Base-by-base conservation (phyloP, 2,113 vertebrate genomes). In the Neotoma lepida region DNA sequence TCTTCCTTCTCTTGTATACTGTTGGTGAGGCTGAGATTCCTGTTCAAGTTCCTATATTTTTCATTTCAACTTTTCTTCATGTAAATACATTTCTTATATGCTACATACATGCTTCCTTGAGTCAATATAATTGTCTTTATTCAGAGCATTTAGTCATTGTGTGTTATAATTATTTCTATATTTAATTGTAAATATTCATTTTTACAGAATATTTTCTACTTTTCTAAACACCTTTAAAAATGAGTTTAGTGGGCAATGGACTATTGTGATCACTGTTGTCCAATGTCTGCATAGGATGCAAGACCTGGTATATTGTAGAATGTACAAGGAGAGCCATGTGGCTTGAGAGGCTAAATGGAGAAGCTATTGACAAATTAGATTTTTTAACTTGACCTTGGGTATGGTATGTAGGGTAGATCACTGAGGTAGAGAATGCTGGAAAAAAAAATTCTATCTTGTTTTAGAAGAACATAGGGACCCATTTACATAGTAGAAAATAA, bases 181-280 rank as follows among this genome's bases (percentile, higher is more conserved):
- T 89, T 89, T 73, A 28, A 39, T 86, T 96, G 41, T 49, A 96
- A 93, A 56, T 64, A 33, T 66, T 73, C 70, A 70, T 86, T 82
- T 71, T 70, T 68, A 63, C 10, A 92, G 17, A 93, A 51, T 64
- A 41, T 30, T 90, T 94, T 90, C 20, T 66, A 58, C 89, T 89
- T 92, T 71, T 61, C 68, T 82, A 10, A 84, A 35, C 64, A 20
- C 26, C 15, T 78, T 66, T 85, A 58, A 44, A 46, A 49, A 80
- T 73, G 14, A 61, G 9, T 51, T 94, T 90, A 6, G n/a, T 86
- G 22, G 26, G 33, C 44, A 90, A 90, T 41, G 8, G 35, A 1
- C 26, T 84, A 39, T 77, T 64, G n/a, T 76, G 24, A 89, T 82
- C 54, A 41, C 82, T 28, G 51, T 12, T 39, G 68, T 64, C 13